Conservation (phyloP, 2,797 vertebrate species). For the Chaunax sp. region DNA sequence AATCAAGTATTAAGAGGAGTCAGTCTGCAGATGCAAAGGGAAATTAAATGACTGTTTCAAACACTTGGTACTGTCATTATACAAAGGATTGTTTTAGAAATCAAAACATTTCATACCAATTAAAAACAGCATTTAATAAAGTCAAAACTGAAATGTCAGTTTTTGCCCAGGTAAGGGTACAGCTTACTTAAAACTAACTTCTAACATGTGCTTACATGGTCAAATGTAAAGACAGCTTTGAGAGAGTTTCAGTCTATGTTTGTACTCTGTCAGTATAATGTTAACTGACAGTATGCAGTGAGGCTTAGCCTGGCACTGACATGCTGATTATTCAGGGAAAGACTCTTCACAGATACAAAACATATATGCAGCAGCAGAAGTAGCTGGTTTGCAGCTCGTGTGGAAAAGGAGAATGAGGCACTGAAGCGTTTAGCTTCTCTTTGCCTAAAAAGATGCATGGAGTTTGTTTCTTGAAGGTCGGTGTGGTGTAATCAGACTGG, state of each 20-base stretch:
- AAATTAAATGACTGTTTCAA: neutral
- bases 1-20: neutral
- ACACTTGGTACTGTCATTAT: neutral
- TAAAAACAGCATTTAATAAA: neutral
- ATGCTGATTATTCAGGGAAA: constrained; percentile 15
- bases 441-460: neutral
- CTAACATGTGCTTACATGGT: neutral
- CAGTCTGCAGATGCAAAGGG: too few relatives aligned
- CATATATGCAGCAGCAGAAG: neutral
- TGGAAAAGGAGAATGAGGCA: neutral
- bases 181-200: neutral
- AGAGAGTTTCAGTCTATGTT: constrained; percentile 28
- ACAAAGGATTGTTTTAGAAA: neutral
- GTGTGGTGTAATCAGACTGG: constrained; percentile 21
- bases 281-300: constrained; percentile 49
- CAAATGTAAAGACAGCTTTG: constrained; percentile 27
- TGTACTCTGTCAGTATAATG: constrained; percentile 55
- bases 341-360: neutral
- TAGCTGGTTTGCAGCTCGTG: constrained; percentile 11
- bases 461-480: constrained; percentile 26
- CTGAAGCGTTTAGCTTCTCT: neutral
- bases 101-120: neutral
- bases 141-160: neutral
- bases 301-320: constrained; percentile 55
- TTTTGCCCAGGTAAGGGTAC: neutral